Evolutionary conservation across 2,113 vertebrate species (phyloP).

Genomic region (Heloderma charlesbogerti): DNA sequence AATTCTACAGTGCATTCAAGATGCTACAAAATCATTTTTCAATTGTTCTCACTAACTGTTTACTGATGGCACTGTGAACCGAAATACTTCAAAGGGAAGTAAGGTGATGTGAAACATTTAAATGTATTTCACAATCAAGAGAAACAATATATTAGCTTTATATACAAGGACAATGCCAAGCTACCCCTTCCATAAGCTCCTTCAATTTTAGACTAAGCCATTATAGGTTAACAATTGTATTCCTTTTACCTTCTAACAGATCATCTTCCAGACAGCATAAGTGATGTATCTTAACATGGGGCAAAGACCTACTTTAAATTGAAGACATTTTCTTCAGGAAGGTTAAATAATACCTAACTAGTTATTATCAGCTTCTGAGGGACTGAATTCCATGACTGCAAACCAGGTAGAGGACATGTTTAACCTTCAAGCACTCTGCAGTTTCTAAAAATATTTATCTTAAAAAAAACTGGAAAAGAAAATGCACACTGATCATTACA

Average conservation of each 20-base stretch:
- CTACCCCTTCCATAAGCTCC: not conserved
- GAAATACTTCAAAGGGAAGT: not conserved
- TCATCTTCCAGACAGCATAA: not conserved
- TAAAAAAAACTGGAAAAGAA: not conserved
- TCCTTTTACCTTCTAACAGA: not conserved
- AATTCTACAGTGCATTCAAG: constrained; percentile 8
- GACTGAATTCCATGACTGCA: not conserved
- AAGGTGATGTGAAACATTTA: not conserved
- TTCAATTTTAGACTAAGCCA: not conserved
- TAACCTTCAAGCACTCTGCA: not conserved
- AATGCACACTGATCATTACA: not conserved
- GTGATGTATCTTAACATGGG: not conserved
- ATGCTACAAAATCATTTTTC: constrained; percentile 14
- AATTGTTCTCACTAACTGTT: not conserved
- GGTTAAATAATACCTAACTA: not conserved
- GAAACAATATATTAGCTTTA: not conserved
- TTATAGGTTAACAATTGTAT: not conserved
- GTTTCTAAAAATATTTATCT: not conserved
- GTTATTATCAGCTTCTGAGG: not conserved
- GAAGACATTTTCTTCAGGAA: not conserved
- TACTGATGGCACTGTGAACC: not conserved
- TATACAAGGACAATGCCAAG: not conserved
- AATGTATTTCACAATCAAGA: not conserved
- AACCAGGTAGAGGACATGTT: not conserved
- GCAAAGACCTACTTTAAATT: not conserved